These are phyloP conservation scores for Dendrophyllia cribrosa DNA, from an alignment of 64 coral and sea anemone genomes.

Conservation along the genomic window DNA sequence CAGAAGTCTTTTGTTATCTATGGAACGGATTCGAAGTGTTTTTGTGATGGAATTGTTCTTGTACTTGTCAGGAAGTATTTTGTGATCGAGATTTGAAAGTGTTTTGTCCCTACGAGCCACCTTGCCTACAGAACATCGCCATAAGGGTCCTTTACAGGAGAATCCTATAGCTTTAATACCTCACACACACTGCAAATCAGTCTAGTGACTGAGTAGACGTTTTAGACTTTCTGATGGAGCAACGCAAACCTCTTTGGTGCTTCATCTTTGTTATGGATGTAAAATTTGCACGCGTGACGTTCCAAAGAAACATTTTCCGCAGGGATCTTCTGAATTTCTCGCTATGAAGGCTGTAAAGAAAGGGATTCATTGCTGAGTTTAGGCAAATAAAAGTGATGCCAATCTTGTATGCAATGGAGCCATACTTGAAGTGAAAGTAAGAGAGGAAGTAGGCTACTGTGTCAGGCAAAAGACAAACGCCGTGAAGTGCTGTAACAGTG, in stretches of 20 bases:
- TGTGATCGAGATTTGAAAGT: no score
- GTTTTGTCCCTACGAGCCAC: no score
- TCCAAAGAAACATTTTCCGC: background rate
- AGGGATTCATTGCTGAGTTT: slow-evolving; percentile 57
- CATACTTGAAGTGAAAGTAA: slow-evolving; percentile 40
- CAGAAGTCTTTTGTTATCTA: no score
- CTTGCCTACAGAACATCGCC: no score
- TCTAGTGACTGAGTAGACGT: background rate
- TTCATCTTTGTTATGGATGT: background rate
- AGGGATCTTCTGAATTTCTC: slow-evolving; percentile 12
- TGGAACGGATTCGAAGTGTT: no score
- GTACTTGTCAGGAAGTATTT: no score
- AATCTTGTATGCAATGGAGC: slow-evolving; percentile 42
- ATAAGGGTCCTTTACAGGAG: no score
- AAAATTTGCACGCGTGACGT: no score
- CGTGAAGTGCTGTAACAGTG: slow-evolving; percentile 38
- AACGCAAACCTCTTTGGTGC: background rate
- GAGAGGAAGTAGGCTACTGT: slow-evolving; percentile 50
- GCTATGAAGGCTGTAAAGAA: slow-evolving; percentile 51
- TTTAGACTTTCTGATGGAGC: background rate
- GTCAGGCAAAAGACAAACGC: slow-evolving; percentile 48
- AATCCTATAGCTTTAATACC: no score
- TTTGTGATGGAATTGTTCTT: no score
- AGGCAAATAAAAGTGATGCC: slow-evolving; percentile 49
- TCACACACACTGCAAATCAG: no score